Base-by-base conservation (phyloP, 2,113 vertebrate species). In the Trematocara nigrifrons region DNA sequence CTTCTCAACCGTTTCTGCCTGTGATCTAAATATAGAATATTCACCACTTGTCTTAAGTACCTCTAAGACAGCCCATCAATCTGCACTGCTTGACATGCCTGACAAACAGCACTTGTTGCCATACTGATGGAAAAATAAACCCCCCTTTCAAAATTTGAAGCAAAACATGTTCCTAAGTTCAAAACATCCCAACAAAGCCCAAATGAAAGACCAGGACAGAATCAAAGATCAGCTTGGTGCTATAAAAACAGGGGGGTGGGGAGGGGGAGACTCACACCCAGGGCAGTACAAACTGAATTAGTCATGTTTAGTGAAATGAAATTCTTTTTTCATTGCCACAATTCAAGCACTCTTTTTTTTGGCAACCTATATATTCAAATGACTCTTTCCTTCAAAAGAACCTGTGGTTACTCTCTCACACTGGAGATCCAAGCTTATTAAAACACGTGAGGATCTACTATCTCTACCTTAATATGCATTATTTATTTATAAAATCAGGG, bases 401-500 rank as follows among this genome's bases (percentile, higher is more conserved):
- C 71, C 26, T 76, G 45, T 76, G 71, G 71, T 76, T 16, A 76
- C 9, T 20, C 52, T 51, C 51, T 61, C 51, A 33, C n/a, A 16
- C 56, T 33, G 52, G 51, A 26, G 52, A 86, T 31, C 86, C 74
- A 59, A 82, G 79, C 51, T 88, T n/a, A 18, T 64, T 78, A 86
- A 81, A 91, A 82, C 35, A 47, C 7, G 45, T 83, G 61, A 83
- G 79, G 38, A 86, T 76, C 66, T 64, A 90, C 40, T 49, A 85
- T 38, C n/a, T 42, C 56, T 89, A 89, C 82, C 52, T 22, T 79
- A 12, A 11, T 76, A 69, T 86, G 84, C 54, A 47, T 84, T 54
- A 79, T 42, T 42, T 12, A 81, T 80, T 86, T 82, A 89, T 85
- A 89, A 94, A 92, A 90, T 49, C 49, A 20, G 79, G 79, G 54